These are phyloP conservation scores for Campaea margaritaria DNA, from an alignment of 2,888 invertebrate species.

Conservation along the genomic window DNA sequence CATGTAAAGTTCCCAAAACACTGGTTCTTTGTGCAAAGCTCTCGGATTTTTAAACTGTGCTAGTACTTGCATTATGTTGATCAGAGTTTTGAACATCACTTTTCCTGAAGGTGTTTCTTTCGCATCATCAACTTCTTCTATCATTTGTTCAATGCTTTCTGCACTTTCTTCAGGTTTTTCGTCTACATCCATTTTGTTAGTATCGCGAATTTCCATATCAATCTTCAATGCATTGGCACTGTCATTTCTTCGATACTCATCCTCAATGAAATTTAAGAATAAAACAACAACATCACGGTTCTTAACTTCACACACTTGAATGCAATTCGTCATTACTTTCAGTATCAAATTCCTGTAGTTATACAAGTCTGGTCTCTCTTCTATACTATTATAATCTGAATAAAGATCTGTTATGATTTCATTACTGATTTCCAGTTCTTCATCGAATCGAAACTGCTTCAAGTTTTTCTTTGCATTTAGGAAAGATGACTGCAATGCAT, in stretches of 20 bases:
- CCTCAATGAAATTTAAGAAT: slow-evolving; percentile 92
- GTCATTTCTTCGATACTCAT: slow-evolving; percentile 77
- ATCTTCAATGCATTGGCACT: slow-evolving; percentile 69
- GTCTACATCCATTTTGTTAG: slow-evolving; percentile 65
- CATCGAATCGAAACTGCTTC: slow-evolving; percentile 64
- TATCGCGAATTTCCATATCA: slow-evolving; percentile 87
- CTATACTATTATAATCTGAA: slow-evolving; percentile 69
- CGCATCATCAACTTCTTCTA: slow-evolving; percentile 61
- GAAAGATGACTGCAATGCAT: slow-evolving; percentile 84
- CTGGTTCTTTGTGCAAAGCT: slow-evolving; percentile 90
- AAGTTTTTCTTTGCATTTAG: slow-evolving; percentile 72
- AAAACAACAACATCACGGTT: slow-evolving; percentile 92
- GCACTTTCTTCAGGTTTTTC: slow-evolving; percentile 56
- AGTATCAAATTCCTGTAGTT: slow-evolving; percentile 93
- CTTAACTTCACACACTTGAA: slow-evolving; percentile 91
- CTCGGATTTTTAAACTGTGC: slow-evolving; percentile 92
- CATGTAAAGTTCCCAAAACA: slow-evolving; percentile 90
- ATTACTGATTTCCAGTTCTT: slow-evolving; percentile 64
- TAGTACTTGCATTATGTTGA: slow-evolving; percentile 90
- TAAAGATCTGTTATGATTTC: slow-evolving; percentile 67
- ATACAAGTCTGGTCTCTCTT: slow-evolving; percentile 88
- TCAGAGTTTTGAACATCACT: slow-evolving; percentile 82
- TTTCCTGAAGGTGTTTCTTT: slow-evolving; percentile 73
- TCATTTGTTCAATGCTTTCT: slow-evolving; percentile 67
- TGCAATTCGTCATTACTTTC: slow-evolving; percentile 90